Conservation (phyloP, 1,140 invertebrate genomes). For the Campoletis sonorensis region DNA sequence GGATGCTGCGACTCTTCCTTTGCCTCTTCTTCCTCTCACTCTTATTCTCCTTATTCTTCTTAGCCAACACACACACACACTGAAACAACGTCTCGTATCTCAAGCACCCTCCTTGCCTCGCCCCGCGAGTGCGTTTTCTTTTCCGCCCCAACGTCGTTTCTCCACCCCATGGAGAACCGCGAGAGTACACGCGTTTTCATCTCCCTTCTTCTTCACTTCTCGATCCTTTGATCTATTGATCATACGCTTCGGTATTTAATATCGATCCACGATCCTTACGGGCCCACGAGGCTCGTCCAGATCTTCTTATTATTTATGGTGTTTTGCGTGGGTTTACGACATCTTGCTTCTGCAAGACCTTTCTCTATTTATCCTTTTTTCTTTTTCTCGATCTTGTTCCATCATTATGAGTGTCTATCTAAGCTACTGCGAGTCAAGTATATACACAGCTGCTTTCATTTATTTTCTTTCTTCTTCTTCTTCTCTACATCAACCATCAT, state of each 20-base stretch:
- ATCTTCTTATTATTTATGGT: background rate
- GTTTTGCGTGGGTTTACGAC: constrained; percentile 29
- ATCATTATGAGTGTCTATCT: too few relatives aligned
- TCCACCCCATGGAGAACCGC: constrained; percentile 7
- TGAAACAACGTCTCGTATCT: constrained; percentile 18
- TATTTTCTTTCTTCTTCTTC: too few relatives aligned
- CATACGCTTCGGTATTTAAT: constrained; percentile 51
- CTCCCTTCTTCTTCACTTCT: background rate
- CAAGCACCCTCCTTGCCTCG: background rate
- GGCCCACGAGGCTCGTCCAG: background rate
- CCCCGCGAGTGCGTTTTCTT: background rate
- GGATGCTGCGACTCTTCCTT: background rate
- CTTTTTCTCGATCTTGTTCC: background rate
- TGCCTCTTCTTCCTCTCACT: background rate
- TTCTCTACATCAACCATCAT: too few relatives aligned
- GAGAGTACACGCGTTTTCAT: constrained; percentile 46
- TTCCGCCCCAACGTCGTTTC: constrained; percentile 1
- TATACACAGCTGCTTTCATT: too few relatives aligned
- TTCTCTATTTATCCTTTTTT: background rate
- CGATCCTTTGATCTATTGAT: constrained; percentile 56
- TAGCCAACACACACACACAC: too few relatives aligned
- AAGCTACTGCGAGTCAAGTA: too few relatives aligned
- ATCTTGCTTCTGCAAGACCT: background rate
- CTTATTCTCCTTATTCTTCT: background rate
- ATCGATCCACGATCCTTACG: constrained; percentile 18